Percentiles rank a stretch among this genome's conserved stretches.
Conservation (phyloP, 2,888 invertebrate genomes). For the Myathropa florea region DNA sequence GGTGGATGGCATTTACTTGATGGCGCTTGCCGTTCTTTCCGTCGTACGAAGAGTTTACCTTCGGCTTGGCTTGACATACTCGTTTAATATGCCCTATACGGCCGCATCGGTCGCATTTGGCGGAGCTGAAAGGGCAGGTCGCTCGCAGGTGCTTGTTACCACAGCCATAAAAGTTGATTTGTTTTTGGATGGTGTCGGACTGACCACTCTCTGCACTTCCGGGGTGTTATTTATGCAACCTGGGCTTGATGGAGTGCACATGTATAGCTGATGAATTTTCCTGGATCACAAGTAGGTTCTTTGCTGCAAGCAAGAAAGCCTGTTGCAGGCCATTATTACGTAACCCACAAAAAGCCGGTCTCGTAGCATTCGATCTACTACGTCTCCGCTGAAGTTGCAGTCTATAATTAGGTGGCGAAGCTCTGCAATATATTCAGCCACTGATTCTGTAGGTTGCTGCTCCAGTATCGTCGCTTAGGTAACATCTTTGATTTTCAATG, state of each 20-base stretch:
- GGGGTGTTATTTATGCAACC: background rate
- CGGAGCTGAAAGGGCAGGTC: background rate
- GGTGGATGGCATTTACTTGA: background rate
- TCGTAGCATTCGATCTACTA: background rate
- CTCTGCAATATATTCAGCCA: slow-evolving; percentile 7
- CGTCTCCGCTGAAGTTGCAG: background rate
- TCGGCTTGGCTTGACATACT: background rate
- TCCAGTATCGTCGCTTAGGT: background rate
- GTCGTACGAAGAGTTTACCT: background rate
- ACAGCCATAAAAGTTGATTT: background rate
- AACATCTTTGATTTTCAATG: background rate
- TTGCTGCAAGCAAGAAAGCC: background rate
- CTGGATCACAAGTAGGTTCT: background rate
- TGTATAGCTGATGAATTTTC: slow-evolving; percentile 1
- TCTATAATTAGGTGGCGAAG: slow-evolving; percentile 2
- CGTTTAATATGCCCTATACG: too few relatives aligned
- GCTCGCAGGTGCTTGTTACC: background rate
- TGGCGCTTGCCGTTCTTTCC: background rate
- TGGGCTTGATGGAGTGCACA: background rate
- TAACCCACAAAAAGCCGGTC: slow-evolving; percentile 16
- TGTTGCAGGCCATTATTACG: background rate
- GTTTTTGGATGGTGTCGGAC: background rate
- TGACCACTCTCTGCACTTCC: too few relatives aligned
- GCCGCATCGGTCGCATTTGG: background rate
- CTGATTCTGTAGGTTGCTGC: slow-evolving; percentile 1